Percentiles rank a stretch among this genome's conserved stretches.
phyloP scores from a whole-genome alignment of 2,113 vertebrate genomes.

The Engraulis encrasicolus region DNA sequence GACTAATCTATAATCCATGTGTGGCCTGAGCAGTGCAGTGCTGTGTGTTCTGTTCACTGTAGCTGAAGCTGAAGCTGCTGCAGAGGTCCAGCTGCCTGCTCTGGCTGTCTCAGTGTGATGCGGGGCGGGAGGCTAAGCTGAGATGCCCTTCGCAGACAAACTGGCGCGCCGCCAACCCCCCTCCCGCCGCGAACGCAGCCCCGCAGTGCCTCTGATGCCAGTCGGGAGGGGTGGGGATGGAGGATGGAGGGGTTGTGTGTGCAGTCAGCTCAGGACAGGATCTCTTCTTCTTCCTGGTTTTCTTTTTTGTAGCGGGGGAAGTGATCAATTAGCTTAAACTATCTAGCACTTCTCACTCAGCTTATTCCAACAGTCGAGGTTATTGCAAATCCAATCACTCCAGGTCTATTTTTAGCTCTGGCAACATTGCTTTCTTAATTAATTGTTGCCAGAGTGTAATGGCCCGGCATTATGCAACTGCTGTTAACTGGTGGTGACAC shows the following conservation, averaged over 20 bases:
- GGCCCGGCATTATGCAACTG: not conserved
- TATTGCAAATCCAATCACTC: slow-evolving; percentile 30
- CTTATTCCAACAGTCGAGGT: not conserved
- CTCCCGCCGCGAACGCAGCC: slow-evolving; percentile 9
- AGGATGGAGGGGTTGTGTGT: too few relatives aligned
- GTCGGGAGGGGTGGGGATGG: too few relatives aligned
- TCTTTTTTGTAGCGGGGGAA: slow-evolving; percentile 27
- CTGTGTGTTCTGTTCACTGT: not conserved
- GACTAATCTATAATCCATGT: too few relatives aligned
- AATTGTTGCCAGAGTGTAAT: not conserved
- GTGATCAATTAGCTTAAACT: slow-evolving; percentile 21
- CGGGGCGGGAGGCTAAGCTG: slow-evolving; percentile 39
- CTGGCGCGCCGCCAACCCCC: slow-evolving; percentile 39
- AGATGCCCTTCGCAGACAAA: slow-evolving; percentile 40
- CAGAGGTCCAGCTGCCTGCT: not conserved
- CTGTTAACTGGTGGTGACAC: not conserved
- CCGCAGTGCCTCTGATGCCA: not conserved
- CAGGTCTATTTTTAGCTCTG: not conserved
- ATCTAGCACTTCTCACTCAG: not conserved
- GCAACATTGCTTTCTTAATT: not conserved
- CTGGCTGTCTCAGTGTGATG: slow-evolving; percentile 39
- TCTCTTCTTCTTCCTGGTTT: not conserved
- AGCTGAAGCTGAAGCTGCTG: not conserved
- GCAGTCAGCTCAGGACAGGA: slow-evolving; percentile 38
- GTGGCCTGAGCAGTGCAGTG: not conserved